Evolutionary conservation across 2,113 vertebrate species (phyloP).

Genomic region (Labeo catla): DNA sequence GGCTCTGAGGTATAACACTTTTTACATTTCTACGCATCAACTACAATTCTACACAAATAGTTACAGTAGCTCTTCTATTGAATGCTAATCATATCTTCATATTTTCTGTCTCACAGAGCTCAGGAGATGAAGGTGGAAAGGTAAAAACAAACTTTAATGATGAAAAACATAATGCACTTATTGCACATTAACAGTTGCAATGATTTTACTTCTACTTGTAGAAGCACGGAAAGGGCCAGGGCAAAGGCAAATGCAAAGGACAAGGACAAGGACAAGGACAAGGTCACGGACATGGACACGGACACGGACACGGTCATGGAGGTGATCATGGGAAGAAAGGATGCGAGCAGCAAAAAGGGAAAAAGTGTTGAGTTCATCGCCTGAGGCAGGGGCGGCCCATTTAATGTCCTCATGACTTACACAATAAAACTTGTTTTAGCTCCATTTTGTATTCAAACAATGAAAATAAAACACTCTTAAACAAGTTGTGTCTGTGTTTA

Average conservation of each 20-base stretch:
- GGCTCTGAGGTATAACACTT: background rate
- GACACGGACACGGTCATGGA: background rate
- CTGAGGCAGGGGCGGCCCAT: background rate
- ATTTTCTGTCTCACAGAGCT: background rate
- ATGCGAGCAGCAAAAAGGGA: background rate
- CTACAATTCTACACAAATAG: background rate
- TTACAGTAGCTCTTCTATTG: background rate
- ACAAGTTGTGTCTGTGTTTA: background rate
- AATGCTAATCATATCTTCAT: background rate
- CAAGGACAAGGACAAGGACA: background rate
- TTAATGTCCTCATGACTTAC: background rate
- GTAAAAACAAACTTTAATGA: background rate
- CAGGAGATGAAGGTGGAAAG: background rate
- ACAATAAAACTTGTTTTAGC: background rate
- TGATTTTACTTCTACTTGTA: background rate
- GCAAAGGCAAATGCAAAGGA: background rate
- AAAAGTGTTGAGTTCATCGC: background rate
- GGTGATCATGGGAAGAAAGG: background rate
- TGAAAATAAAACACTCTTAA: background rate
- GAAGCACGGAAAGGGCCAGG: slow-evolving; percentile 16
- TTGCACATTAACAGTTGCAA: too few relatives aligned
- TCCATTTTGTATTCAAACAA: background rate
- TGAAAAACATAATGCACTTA: background rate
- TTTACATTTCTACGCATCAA: background rate
- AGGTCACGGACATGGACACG: background rate